Evolutionary conservation across 2,888 invertebrate species (phyloP), one percentile per base, ranked within the genome.

Genomic region (Labia minor): DNA sequence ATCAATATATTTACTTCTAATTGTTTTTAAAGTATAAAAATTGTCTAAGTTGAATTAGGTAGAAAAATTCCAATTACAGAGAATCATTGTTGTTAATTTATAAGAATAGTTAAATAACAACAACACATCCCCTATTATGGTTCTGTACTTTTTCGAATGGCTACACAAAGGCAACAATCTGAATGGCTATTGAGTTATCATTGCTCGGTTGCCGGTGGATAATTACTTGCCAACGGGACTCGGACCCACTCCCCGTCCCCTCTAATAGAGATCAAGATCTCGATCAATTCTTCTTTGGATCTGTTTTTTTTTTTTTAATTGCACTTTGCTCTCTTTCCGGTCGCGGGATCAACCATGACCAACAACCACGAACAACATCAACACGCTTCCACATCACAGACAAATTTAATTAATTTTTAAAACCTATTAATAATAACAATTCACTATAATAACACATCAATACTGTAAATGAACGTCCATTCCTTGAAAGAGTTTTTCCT

Each of bases 81-180:
- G n/a, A n/a, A n/a, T n/a, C n/a, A n/a, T n/a, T n/a, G n/a, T n/a
- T n/a, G 19, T 26, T 26, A 20, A 63, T 63, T 26, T 63, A 33
- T 26, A 19, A 19, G 63, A 63, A 19, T 63, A 18, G 20, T 63
- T 19, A 63, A n/a, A 19, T 63, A 63, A 63, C 63, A 63, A 63
- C 63, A 18, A 63, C 20, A 1, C 21, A 19, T 19, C 63, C 4
- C n/a, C 19, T 19, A 19, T 21, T 63, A 18, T 18, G 21, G 63
- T 18, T 20, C 21, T 63, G 21, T 18, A 19, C 20, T 19, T 20
- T 26, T 26, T 26, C n/a, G n/a, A 26, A 26, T 26, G 8, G 26
- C 3, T 6, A 26, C 4, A 3, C 26, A 26, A 26, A 26, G 26
- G n/a, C 49, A 49, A 49, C n/a, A 49, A 16, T 14, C 3, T 16